phyloP scores from a whole-genome alignment of 2,113 vertebrate species.

The Danionella cerebrum region DNA sequence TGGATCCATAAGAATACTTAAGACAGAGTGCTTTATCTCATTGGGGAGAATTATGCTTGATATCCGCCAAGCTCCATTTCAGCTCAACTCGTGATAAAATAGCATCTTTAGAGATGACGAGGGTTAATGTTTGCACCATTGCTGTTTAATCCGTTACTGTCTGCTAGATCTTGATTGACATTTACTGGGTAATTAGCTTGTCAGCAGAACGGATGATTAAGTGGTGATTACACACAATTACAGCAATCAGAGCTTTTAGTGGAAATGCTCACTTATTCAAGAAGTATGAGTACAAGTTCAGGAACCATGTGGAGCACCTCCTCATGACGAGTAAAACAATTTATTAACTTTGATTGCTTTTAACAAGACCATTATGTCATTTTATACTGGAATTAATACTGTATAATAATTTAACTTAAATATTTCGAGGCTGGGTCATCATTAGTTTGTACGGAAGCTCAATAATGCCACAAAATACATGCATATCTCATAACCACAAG shows the following conservation, averaged over 20 bases:
- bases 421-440: too few species aligned
- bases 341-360: background rate
- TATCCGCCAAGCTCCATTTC: conserved; percentile 19
- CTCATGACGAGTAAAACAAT: background rate
- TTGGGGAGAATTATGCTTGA: background rate
- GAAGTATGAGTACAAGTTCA: background rate
- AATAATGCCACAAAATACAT: too few species aligned
- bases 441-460: too few species aligned
- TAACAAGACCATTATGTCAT: background rate
- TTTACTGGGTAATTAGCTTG: conserved; percentile 18
- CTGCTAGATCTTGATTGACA: conserved; percentile 27
- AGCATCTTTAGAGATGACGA: conserved; percentile 3
- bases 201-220: conserved; percentile 1
- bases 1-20: conserved; percentile 1
- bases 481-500: too few species aligned
- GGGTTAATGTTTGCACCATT: background rate
- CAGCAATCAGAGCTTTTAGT: background rate
- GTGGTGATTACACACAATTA: background rate
- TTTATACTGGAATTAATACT: background rate
- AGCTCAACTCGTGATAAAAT: conserved; percentile 28
- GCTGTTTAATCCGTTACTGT: conserved; percentile 4
- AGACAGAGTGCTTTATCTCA: background rate
- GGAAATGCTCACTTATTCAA: background rate
- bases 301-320: background rate
- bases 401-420: too few species aligned